Evolutionary conservation across 2,888 invertebrate genomes (phyloP).

Genomic region (Lepidocyrtoides sp.): DNA sequence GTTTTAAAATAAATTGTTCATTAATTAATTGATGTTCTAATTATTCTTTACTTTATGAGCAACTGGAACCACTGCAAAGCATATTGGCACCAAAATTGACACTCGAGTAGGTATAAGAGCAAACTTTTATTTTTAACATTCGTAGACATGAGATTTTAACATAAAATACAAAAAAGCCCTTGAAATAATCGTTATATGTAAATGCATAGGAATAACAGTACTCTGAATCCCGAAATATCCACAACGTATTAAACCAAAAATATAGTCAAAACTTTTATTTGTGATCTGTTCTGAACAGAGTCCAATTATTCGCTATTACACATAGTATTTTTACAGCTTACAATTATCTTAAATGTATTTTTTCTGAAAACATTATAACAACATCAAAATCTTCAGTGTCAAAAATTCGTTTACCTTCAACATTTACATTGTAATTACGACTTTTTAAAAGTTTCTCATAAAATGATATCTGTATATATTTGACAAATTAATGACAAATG

Average conservation of each 20-base stretch:
- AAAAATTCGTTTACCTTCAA: constrained; percentile 26
- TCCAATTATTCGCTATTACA: constrained; percentile 58
- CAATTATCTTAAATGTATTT: neutral
- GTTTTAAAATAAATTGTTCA: too few relatives aligned
- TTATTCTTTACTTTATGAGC: too few relatives aligned
- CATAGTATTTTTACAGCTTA: constrained; percentile 55
- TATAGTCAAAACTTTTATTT: constrained; percentile 59
- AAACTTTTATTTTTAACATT: too few relatives aligned
- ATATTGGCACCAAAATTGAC: too few relatives aligned
- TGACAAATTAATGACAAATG: constrained; percentile 8
- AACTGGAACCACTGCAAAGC: too few relatives aligned
- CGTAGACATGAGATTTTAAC: too few relatives aligned
- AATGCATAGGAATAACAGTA: too few relatives aligned
- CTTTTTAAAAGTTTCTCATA: constrained; percentile 1
- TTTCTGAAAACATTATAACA: constrained; percentile 65
- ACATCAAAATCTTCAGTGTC: constrained; percentile 53
- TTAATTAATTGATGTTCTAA: too few relatives aligned
- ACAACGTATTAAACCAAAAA: constrained; percentile 54
- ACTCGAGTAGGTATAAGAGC: too few relatives aligned
- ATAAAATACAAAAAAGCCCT: too few relatives aligned
- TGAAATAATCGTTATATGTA: too few relatives aligned
- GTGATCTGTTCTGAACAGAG: constrained; percentile 11
- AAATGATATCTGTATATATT: constrained; percentile 21
- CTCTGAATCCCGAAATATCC: neutral
- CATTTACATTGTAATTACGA: constrained; percentile 5